Evolutionary conservation across 2,113 vertebrate species (phyloP), one percentile per base, ranked within the genome.

Genomic region (Myxocyprinus asiaticus): DNA sequence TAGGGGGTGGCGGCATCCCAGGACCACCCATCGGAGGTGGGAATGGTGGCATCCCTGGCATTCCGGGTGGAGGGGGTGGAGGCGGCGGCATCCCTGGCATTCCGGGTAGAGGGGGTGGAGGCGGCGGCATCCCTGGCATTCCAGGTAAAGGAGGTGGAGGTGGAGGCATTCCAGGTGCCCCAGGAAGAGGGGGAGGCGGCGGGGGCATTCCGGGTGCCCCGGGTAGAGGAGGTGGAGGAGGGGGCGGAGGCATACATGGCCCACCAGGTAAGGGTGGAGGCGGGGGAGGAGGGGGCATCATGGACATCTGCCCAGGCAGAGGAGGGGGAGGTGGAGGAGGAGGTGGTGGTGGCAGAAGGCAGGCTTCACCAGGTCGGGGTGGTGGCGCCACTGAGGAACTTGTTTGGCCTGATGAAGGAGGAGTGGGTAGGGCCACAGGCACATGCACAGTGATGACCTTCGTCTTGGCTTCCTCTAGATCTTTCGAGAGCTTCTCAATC

Each of bases 391-490:
- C 7, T 0, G 51, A 9, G 42, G 69, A 56, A 45, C 11, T 0
- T 7, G 69, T 44, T 45, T 43, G 14, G 53, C 69, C 14, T 4
- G 55, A n/a, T 56, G 55, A 56, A n/a, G 55, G 55, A 56, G 12
- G 12, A n/a, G 87, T 85, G 4, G 88, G 8, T 47, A 67, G 62
- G 5, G 88, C 85, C 78, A 82, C 85, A 72, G 91, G 85, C 81
- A 84, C 90, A 7, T 90, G 90, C 72, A 92, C 88, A 58, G 55
- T 90, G 84, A 92, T 75, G 68, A 93, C 87, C 88, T 92, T 91
- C 9, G 84, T 94, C 86, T 91, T 92, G 62, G 91, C 89, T 73
- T 93, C 94, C 87, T 96, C 91, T 63, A 95, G 90, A 17, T 96
- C 94, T 85, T 94, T 93, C 17, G 92, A 90, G 53, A 97, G 81